A percentile compares a stretch with the other conserved stretches of the same genome.
Conservation (phyloP, 2,113 vertebrate species). For the Phyllostomus hastatus region DNA sequence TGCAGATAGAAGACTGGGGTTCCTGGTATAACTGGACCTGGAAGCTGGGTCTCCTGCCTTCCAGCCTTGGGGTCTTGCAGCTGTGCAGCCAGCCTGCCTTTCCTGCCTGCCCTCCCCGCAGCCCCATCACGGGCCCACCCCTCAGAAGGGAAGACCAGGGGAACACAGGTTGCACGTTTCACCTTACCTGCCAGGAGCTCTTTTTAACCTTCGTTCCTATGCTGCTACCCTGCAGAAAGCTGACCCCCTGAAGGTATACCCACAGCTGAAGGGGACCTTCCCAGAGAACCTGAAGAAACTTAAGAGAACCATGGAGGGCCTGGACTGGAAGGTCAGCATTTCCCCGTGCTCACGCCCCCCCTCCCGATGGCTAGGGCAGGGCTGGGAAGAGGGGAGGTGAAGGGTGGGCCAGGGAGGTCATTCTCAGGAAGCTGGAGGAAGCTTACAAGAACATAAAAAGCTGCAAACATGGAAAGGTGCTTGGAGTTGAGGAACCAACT, state of each 20-base stretch:
- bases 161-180: neutral
- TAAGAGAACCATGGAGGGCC: constrained; percentile 72
- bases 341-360: neutral
- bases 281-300: constrained; percentile 83
- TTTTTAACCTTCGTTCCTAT: neutral
- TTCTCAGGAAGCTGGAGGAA: neutral
- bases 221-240: constrained; percentile 65
- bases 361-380: accelerated
- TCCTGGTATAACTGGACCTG: neutral
- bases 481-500: neutral
- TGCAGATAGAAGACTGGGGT: neutral
- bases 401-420: neutral
- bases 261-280: constrained; percentile 83
- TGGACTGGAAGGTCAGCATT: constrained; percentile 83
- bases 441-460: neutral
- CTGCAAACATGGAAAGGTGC: neutral
- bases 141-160: neutral
- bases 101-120: too few relatives aligned
- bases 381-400: neutral
- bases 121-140: neutral
- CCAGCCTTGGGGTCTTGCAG: neutral
- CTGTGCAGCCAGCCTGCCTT: neutral
- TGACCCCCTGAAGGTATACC: constrained; percentile 81
- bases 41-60: neutral
- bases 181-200: neutral